Conservation (phyloP, 2,113 vertebrate species). For the Okapia johnstoni region DNA sequence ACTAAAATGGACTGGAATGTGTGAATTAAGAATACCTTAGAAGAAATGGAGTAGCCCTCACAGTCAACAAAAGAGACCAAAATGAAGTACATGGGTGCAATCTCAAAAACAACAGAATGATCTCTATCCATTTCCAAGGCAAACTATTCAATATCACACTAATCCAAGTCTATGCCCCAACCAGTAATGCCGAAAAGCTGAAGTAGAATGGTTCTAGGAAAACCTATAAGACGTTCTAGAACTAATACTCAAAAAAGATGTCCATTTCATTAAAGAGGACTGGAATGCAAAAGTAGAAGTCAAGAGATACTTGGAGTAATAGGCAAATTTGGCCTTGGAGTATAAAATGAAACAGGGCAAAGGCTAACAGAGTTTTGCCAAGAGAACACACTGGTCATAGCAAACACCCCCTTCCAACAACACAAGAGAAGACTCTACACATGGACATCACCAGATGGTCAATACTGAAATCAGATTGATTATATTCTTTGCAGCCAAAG, state of each 20-base stretch:
- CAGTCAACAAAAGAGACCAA: background rate
- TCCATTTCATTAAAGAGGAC: background rate
- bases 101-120: background rate
- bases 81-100: background rate
- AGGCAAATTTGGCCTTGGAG: background rate
- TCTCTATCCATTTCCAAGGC: background rate
- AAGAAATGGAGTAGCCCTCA: background rate
- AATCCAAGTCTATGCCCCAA: background rate
- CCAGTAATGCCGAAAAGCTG: background rate
- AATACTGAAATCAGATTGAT: background rate
- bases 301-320: background rate
- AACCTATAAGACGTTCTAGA: background rate
- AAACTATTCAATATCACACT: background rate
- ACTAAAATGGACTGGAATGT: background rate
- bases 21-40: background rate
- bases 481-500: background rate
- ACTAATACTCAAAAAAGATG: background rate
- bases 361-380: background rate
- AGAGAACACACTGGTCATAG: background rate
- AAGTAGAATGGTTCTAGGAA: background rate
- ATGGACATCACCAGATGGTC: background rate
- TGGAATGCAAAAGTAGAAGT: background rate
- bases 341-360: background rate
- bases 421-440: background rate
- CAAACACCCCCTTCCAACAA: background rate